Percentiles rank a stretch among this genome's conserved stretches.
These are phyloP conservation scores for Tribolium madens DNA, from an alignment of 1,140 invertebrate species.

Conservation along the genomic window DNA sequence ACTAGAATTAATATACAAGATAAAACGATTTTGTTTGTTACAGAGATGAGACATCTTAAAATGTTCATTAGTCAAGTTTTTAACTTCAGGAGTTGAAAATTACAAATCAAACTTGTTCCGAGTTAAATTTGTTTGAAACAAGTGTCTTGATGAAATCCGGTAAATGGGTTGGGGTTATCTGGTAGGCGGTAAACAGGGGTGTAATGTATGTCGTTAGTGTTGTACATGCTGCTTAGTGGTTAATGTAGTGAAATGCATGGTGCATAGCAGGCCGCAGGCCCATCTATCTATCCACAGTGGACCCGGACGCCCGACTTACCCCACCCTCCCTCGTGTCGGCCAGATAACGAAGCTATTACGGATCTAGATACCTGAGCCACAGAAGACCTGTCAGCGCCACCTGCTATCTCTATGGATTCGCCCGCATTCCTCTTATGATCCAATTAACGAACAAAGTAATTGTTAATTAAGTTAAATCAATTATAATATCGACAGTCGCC, in stretches of 20 bases:
- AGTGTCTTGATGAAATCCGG: slow-evolving; percentile 5
- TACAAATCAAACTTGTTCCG: slow-evolving; percentile 27
- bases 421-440: slow-evolving; percentile 57
- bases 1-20: not conserved
- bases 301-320: slow-evolving; percentile 26
- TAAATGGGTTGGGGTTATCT: not conserved
- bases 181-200: slow-evolving; percentile 15
- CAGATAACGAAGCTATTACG: slow-evolving; percentile 57
- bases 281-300: slow-evolving; percentile 24
- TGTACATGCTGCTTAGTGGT: slow-evolving; percentile 38
- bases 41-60: slow-evolving; percentile 3
- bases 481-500: slow-evolving; percentile 37
- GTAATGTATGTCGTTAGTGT: slow-evolving; percentile 34
- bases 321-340: slow-evolving; percentile 20
- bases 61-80: slow-evolving; percentile 23
- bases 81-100: slow-evolving; percentile 8
- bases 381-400: slow-evolving; percentile 55
- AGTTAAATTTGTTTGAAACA: slow-evolving; percentile 34
- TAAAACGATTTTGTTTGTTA: slow-evolving; percentile 20
- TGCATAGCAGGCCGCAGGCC: slow-evolving; percentile 39
- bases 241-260: slow-evolving; percentile 44
- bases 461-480: slow-evolving; percentile 55
- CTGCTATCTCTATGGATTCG: slow-evolving; percentile 53
- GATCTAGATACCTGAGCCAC: slow-evolving; percentile 54
- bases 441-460: slow-evolving; percentile 58